Base-by-base conservation (phyloP, 2,888 invertebrate genomes). In the Coleophora flavipennella region DNA sequence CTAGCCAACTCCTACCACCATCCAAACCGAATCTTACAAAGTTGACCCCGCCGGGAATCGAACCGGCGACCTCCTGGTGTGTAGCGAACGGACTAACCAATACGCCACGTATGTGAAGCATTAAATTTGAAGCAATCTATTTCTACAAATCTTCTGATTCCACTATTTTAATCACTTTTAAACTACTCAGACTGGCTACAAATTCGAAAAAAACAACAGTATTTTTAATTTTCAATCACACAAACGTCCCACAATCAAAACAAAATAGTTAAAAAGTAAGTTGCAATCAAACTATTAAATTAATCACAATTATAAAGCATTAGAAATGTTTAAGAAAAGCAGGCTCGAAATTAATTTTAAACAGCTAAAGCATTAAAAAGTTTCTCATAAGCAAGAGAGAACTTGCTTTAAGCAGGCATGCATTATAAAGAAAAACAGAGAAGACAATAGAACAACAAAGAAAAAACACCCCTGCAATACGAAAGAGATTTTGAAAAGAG, bases 221-320 rank as follows among this genome's bases (percentile, higher is more conserved):
- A 3, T 39, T 31, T 29, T 48, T 47, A 51, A 39, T 53, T 40
- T 51, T 62, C 63, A 52, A 59, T 63, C 76, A 72, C 55, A 62
- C 76, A 69, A 51, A 63, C 76, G 62, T 76, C 73, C 62, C 66
- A 55, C 77, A 71, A 64, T 72, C 77, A 33, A 38, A 38, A 28
- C 11, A 29, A 26, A 20, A 27, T 26, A n/a, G 33, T 38, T 33
- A 33, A 14, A 33, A 8, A 28, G 14, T 20, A 33, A 29, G 3
- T 13, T 28, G 13, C 28, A 27, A 11, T 20, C 29, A 29, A 14
- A 38, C 36, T 20, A 20, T 27, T 25, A n/a, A n/a, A n/a, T n/a
- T 29, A 35, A 11, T 26, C 3, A 27, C n/a, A 27, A 35, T n/a
- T n/a, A n/a, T n/a, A n/a, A 35, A 11, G 35, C 35, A 36, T 36